Base-by-base conservation (phyloP, 2,888 invertebrate species). In the Orthosia gracilis region DNA sequence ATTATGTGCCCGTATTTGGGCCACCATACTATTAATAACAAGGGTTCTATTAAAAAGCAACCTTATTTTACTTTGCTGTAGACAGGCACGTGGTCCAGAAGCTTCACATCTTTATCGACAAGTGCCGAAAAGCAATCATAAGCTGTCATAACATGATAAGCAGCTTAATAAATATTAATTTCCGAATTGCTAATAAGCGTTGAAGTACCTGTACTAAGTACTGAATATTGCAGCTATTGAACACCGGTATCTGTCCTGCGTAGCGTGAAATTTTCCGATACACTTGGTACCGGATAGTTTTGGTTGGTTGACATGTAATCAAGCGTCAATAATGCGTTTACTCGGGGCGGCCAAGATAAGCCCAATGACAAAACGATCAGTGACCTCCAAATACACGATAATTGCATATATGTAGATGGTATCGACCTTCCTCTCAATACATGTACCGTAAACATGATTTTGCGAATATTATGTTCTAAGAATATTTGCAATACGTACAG, bases 241-340 rank as follows among this genome's bases (percentile, higher is more conserved):
- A 49, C 66, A 82, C 65, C 78, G 83, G 81, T 89, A 91, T 90
- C 88, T 87, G 89, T 82, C 74, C 74, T 88, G 81, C 83, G 87
- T 88, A 82, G 88, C 89, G 91, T 93, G 92, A 93, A 94, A 92
- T 91, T 94, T 94, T 94, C 94, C 93, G 85, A 92, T 91, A 92
- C 91, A 93, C 90, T 92, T 88, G 89, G 83, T 83, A 78, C 73
- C 73, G 85, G 89, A 92, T 92, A 91, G 92, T 91, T 92, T 92
- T 88, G 91, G 90, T 87, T 87, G 88, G 83, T 89, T 89, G 87
- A 87, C 86, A 89, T 89, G 89, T 91, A 91, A 88, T 92, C 92
- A 89, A 83, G 86, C 88, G 92, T 90, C 52, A 88, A 84, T 92
- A 92, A 94, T 89, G 87, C 82, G 87, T 85, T 89, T 89, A 87